phyloP scores from a whole-genome alignment of 2,888 invertebrate genomes.

The Ellobium chinense region DNA sequence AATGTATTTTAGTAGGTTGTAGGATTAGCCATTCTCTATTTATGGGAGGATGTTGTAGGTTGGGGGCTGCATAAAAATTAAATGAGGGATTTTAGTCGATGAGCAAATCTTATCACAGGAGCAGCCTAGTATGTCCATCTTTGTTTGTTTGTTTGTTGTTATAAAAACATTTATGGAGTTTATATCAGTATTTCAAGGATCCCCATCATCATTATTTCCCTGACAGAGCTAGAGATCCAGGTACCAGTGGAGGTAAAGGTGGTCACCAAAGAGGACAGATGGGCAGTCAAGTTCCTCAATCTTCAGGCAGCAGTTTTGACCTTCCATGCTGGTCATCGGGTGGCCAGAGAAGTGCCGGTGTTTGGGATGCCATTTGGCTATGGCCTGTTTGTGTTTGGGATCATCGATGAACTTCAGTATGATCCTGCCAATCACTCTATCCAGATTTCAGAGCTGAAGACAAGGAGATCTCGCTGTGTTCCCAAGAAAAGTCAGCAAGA shows the following conservation, averaged over 20 bases:
- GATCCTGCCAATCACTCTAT: slow-evolving; percentile 69
- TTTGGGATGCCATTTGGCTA: slow-evolving; percentile 73
- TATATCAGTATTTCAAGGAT: background rate
- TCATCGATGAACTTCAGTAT: slow-evolving; percentile 75
- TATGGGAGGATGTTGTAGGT: too few relatives aligned
- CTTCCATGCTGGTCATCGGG: slow-evolving; percentile 59
- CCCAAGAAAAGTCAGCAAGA: slow-evolving; percentile 67
- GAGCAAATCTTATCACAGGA: too few relatives aligned
- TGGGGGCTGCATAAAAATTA: too few relatives aligned
- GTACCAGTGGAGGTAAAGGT: slow-evolving; percentile 66
- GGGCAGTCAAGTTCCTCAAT: slow-evolving; percentile 72
- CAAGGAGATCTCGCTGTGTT: slow-evolving; percentile 57
- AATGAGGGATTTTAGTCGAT: too few relatives aligned
- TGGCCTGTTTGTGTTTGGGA: slow-evolving; percentile 70
- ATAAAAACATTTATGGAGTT: background rate
- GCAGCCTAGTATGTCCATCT: too few relatives aligned
- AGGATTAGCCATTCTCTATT: too few relatives aligned
- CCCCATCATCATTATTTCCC: background rate
- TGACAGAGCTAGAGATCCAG: slow-evolving; percentile 73
- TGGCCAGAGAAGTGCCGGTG: slow-evolving; percentile 73
- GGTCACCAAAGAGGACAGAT: slow-evolving; percentile 71
- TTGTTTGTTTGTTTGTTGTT: too few relatives aligned
- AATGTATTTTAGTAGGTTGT: too few relatives aligned
- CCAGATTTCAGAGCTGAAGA: slow-evolving; percentile 72
- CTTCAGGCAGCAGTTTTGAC: slow-evolving; percentile 61